Percentiles rank a stretch among this genome's conserved stretches.
These are phyloP conservation scores for Benthochromis sp. DNA, from an alignment of 2,113 vertebrate genomes.

Conservation along the genomic window DNA sequence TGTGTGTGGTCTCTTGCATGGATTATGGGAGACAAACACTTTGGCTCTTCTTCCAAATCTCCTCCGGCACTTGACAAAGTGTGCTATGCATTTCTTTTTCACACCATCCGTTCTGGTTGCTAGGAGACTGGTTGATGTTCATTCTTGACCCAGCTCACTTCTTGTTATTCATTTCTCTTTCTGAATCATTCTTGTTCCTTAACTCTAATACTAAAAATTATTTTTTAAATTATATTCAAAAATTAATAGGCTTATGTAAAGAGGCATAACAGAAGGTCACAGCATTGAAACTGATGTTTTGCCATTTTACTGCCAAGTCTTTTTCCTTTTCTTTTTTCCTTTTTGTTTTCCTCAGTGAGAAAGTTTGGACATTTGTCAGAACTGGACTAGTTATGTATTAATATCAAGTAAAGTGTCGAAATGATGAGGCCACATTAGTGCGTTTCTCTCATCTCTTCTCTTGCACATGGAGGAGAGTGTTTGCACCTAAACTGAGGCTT, in stretches of 20 bases:
- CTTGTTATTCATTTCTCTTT: conserved; percentile 12
- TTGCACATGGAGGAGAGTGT: neutral
- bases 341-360: neutral
- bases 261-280: neutral
- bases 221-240: neutral
- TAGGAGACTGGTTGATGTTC: conserved; percentile 53
- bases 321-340: neutral
- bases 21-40: conserved; percentile 32
- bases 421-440: neutral
- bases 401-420: neutral
- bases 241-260: neutral
- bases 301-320: neutral
- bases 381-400: neutral
- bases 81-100: conserved; percentile 41
- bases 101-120: conserved; percentile 53
- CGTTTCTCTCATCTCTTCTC: neutral
- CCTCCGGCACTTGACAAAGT: conserved; percentile 36
- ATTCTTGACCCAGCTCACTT: conserved; percentile 25
- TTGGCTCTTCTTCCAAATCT: conserved; percentile 36
- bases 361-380: neutral
- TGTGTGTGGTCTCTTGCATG: conserved; percentile 23
- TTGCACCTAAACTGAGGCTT: neutral
- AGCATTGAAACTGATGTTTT: neutral
- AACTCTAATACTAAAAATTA: neutral
- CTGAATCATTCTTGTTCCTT: neutral